Percentiles rank a stretch among this genome's conserved stretches.
Evolutionary conservation across 1,140 invertebrate species (phyloP).

Genomic region (Drosophila nannoptera): DNA sequence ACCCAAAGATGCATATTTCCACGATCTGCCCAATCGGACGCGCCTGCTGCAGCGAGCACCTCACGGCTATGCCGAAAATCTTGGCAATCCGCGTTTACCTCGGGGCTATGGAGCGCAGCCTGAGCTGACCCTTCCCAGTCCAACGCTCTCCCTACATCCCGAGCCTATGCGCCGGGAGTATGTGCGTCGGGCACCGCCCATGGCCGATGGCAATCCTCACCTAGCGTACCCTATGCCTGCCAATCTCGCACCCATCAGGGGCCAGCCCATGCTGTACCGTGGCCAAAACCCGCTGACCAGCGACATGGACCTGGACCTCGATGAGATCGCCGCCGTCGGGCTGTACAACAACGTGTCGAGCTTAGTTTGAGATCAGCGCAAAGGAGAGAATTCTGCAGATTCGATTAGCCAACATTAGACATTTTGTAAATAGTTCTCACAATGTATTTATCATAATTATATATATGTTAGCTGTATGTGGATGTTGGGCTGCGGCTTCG

Average conservation of each 20-base stretch:
- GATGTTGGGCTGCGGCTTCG: too few species aligned
- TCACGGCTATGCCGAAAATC: constrained; percentile 31
- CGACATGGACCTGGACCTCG: constrained; percentile 45
- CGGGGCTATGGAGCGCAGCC: constrained; percentile 3
- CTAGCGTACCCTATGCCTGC: constrained; percentile 1
- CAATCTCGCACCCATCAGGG: constrained; percentile 5
- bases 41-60: constrained; percentile 16
- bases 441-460: constrained; percentile 61
- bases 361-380: constrained; percentile 45
- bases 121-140: background rate
- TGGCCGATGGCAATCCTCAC: constrained; percentile 4
- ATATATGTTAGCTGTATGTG: constrained; percentile 1
- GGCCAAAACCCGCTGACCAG: constrained; percentile 31
- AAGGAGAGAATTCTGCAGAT: constrained; percentile 23
- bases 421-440: constrained; percentile 57
- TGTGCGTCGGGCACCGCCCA: background rate
- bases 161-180: constrained; percentile 1
- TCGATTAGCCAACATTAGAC: constrained; percentile 14
- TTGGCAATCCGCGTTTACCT: constrained; percentile 28
- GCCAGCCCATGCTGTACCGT: constrained; percentile 15
- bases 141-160: background rate
- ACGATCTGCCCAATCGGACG: constrained; percentile 80
- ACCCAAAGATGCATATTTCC: constrained; percentile 83
- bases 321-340: constrained; percentile 53
- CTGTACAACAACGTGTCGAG: constrained; percentile 68